These are phyloP conservation scores for Linnaemya tessellans DNA, from an alignment of 2,888 invertebrate species.

Conservation along the genomic window DNA sequence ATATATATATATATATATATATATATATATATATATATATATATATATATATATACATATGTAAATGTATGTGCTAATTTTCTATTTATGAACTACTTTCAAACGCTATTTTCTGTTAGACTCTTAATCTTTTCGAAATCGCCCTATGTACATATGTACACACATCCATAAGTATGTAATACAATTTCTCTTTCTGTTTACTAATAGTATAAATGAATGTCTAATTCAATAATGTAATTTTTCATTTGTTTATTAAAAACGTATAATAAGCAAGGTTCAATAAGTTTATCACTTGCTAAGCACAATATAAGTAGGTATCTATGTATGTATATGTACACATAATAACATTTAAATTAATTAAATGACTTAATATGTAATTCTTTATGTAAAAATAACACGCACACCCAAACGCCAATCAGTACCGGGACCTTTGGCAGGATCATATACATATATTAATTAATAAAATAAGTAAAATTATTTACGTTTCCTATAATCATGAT, in stretches of 20 bases:
- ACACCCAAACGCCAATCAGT: slow-evolving; percentile 79
- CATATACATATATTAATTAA: slow-evolving; percentile 1
- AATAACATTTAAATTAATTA: not conserved
- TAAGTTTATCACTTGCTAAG: slow-evolving; percentile 42
- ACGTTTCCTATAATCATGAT: slow-evolving; percentile 79
- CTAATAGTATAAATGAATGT: not conserved
- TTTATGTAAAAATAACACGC: slow-evolving; percentile 76
- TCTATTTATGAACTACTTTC: too few species aligned
- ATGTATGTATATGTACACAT: slow-evolving; percentile 2
- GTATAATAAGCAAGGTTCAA: slow-evolving; percentile 45
- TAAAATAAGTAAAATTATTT: slow-evolving; percentile 71
- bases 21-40: too few species aligned
- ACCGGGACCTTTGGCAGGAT: slow-evolving; percentile 74
- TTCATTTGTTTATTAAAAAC: slow-evolving; percentile 24
- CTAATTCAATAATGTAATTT: slow-evolving; percentile 35
- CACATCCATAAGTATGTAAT: too few species aligned
- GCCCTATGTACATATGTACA: too few species aligned
- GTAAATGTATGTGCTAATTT: too few species aligned
- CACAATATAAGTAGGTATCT: too few species aligned
- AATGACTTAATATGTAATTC: slow-evolving; percentile 1
- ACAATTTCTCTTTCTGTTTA: not conserved
- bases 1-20: too few species aligned
- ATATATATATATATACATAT: not conserved
- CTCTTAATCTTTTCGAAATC: too few species aligned
- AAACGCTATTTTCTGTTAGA: too few species aligned